Evolutionary conservation across 2,888 invertebrate genomes (phyloP).

Genomic region (Caenorhabditis auriculariae): DNA sequence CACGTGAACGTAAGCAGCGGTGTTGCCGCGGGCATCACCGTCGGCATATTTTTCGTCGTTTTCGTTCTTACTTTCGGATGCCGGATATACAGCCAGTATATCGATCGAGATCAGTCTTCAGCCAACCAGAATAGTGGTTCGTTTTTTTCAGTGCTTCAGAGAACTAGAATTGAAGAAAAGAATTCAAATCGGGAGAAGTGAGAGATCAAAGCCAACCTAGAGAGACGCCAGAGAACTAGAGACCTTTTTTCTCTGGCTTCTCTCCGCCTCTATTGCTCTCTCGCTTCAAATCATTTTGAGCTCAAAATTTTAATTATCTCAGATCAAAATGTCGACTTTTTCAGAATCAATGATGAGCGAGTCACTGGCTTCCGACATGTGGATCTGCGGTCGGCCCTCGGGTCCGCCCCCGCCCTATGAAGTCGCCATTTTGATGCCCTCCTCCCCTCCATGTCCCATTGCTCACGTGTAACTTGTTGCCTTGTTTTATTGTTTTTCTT

Average conservation of each 20-base stretch:
- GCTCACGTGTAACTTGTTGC: constrained; percentile 4
- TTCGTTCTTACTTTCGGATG: constrained; percentile 59
- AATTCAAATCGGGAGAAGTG: background rate
- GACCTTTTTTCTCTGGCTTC: background rate
- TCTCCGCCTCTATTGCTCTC: background rate
- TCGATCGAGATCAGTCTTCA: constrained; percentile 25
- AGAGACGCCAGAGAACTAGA: too few relatives aligned
- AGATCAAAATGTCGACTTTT: constrained; percentile 5
- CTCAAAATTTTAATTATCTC: background rate
- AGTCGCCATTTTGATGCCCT: constrained; percentile 53
- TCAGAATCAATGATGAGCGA: constrained; percentile 36
- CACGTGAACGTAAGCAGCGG: constrained; percentile 53
- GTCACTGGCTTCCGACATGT: constrained; percentile 41
- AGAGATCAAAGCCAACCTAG: background rate
- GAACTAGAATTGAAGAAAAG: background rate
- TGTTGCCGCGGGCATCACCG: constrained; percentile 57
- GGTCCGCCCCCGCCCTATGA: constrained; percentile 56
- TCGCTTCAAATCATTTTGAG: background rate
- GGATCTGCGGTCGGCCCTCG: constrained; percentile 44
- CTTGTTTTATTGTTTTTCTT: too few relatives aligned
- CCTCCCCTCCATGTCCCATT: constrained; percentile 16
- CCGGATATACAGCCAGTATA: constrained; percentile 52
- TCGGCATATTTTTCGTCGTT: constrained; percentile 55
- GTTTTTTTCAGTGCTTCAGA: background rate
- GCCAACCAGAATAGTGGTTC: constrained; percentile 11